Percentiles rank a stretch among this genome's conserved stretches.
Evolutionary conservation across 2,888 invertebrate species (phyloP).

Genomic region (Cylindroiulus punctatus): DNA sequence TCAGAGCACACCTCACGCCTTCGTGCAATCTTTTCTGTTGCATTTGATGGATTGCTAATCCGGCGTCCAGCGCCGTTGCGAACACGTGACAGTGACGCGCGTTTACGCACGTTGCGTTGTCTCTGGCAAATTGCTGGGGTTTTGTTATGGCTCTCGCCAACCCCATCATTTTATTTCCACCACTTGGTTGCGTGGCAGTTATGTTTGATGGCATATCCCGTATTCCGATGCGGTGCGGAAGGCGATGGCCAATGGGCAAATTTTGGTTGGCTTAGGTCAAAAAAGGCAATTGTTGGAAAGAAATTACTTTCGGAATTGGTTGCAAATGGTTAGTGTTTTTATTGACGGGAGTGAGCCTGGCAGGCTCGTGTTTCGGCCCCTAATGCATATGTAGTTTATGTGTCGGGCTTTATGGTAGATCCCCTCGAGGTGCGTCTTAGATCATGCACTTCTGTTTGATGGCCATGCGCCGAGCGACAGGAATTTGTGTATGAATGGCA

Average conservation of each 20-base stretch:
- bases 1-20: neutral
- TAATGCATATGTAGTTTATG: conserved; percentile 40
- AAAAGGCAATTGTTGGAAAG: conserved; percentile 29
- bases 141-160: neutral
- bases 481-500: conserved; percentile 42
- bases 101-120: neutral
- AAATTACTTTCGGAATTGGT: conserved; percentile 43
- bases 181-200: neutral
- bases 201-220: neutral
- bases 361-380: conserved; percentile 34
- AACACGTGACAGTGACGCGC: neutral
- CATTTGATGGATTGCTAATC: conserved; percentile 13
- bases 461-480: neutral
- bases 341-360: conserved; percentile 24
- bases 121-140: neutral
- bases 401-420: neutral
- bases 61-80: neutral
- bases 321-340: conserved; percentile 45
- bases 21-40: neutral
- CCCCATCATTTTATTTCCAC: neutral
- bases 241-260: conserved; percentile 31
- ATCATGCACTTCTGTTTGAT: conserved; percentile 43
- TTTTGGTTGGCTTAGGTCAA: conserved; percentile 25
- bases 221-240: neutral
- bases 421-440: conserved; percentile 30